These are phyloP conservation scores for Druceiella hillmani DNA, from an alignment of 2,888 invertebrate genomes.

Conservation along the genomic window DNA sequence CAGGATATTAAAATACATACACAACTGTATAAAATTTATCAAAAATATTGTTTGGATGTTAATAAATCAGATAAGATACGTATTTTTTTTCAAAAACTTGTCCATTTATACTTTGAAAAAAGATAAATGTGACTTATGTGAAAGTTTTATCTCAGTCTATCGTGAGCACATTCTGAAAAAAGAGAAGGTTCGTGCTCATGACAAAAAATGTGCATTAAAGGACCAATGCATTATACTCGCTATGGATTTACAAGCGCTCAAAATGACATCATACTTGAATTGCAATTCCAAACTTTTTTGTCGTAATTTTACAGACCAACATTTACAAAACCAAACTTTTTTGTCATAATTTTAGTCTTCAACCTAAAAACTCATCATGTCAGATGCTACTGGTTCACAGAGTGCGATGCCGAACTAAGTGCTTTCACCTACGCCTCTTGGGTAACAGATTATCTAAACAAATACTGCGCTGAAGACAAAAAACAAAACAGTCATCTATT, in stretches of 20 bases:
- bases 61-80: conserved; percentile 10
- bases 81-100: conserved; percentile 24
- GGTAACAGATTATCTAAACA: conserved; percentile 20
- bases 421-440: conserved; percentile 22
- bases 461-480: conserved; percentile 14
- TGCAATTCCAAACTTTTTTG: conserved; percentile 19
- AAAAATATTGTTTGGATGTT: conserved; percentile 2
- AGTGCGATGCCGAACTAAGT: conserved; percentile 17
- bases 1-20: conserved; percentile 19
- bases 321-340: conserved; percentile 21
- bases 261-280: conserved; percentile 21
- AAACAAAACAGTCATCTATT: conserved; percentile 8
- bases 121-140: conserved; percentile 24
- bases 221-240: conserved; percentile 20
- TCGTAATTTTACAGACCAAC: too few species aligned
- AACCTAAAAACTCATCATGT: conserved; percentile 12
- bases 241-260: conserved; percentile 25
- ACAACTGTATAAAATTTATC: conserved; percentile 3
- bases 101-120: conserved; percentile 23
- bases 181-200: conserved; percentile 21
- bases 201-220: conserved; percentile 15
- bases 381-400: conserved; percentile 20
- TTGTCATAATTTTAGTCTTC: conserved; percentile 22
- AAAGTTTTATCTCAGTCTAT: conserved; percentile 11
- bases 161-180: conserved; percentile 10